Base-by-base conservation (phyloP, 1,140 invertebrate species). In the Drosophila orosa region DNA sequence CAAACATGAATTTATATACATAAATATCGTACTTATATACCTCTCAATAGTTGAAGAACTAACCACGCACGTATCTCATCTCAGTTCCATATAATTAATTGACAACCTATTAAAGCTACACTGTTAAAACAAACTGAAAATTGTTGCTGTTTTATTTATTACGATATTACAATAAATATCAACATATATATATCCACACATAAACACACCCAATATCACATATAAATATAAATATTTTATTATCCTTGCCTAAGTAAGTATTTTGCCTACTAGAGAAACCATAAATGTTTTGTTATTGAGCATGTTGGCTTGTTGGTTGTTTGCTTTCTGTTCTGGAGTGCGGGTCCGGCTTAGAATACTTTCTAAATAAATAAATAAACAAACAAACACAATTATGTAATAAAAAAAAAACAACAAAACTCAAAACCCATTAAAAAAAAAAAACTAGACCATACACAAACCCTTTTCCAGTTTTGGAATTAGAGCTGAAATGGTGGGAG, bases 121-220 rank as follows among this genome's bases (percentile, higher is more conserved):
- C 83, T 78, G 58, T 87, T 87, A 65, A 80, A 78, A 78, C 67
- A 58, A 62, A 86, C 78, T 83, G 66, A 79, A 78, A 87, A 86
- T 79, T 87, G 71, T 87, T 87, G 83, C 83, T 86, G 83, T 86
- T 86, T 86, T 86, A 86, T 86, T 86, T 86, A 84, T 80, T 79
- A 84, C 59, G 40, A 78, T 52, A 52, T 79, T 72, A 62, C 61
- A 79, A 78, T 40, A 60, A 68, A 62, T 55, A 55, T 69, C 58
- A 45, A 55, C 55, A 68, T 61, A 61, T 35, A 35, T 52, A 74
- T 44, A 68, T 35, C 24, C 56, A 77, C 56, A 80, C 37, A 74
- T 54, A 61, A 42, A 69, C 50, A 67, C 56, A 52, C 39, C 59
- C 57, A 79, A 59, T 60, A 40, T 68, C 39, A 54, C 47, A 65